phyloP scores from a whole-genome alignment of 2,888 invertebrate species.

The Hipparchia semele region DNA sequence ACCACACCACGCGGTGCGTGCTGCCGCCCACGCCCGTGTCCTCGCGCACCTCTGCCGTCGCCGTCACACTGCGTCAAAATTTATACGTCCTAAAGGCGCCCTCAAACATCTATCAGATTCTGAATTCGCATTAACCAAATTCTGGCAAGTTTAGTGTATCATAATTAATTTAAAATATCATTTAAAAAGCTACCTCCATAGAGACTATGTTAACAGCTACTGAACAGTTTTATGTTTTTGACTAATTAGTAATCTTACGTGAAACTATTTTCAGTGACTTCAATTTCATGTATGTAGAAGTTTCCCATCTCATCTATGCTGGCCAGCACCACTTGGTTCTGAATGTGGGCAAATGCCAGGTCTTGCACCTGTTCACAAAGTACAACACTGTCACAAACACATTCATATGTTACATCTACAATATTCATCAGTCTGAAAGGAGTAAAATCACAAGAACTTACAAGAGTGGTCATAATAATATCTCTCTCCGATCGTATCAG shows the following conservation, averaged over 20 bases:
- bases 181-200: too few relatives aligned
- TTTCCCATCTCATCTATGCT: slow-evolving; percentile 94
- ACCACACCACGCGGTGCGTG: slow-evolving; percentile 92
- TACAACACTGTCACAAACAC: not conserved
- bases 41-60: slow-evolving; percentile 83
- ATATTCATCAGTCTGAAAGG: too few relatives aligned
- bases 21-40: slow-evolving; percentile 57
- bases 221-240: too few relatives aligned
- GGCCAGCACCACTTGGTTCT: slow-evolving; percentile 90
- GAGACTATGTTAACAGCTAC: too few relatives aligned
- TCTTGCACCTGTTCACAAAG: slow-evolving; percentile 88
- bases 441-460: too few relatives aligned
- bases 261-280: slow-evolving; percentile 82
- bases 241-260: slow-evolving; percentile 60
- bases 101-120: too few relatives aligned
- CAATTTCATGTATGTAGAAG: slow-evolving; percentile 91
- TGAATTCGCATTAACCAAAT: too few relatives aligned
- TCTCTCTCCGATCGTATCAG: too few relatives aligned
- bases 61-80: slow-evolving; percentile 1
- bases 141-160: too few relatives aligned
- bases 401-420: not conserved
- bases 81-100: too few relatives aligned
- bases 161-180: too few relatives aligned
- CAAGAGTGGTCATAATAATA: too few relatives aligned
- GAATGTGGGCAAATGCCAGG: slow-evolving; percentile 93